Base-by-base conservation (phyloP, 2,113 vertebrate species). In the Phycodurus eques region DNA sequence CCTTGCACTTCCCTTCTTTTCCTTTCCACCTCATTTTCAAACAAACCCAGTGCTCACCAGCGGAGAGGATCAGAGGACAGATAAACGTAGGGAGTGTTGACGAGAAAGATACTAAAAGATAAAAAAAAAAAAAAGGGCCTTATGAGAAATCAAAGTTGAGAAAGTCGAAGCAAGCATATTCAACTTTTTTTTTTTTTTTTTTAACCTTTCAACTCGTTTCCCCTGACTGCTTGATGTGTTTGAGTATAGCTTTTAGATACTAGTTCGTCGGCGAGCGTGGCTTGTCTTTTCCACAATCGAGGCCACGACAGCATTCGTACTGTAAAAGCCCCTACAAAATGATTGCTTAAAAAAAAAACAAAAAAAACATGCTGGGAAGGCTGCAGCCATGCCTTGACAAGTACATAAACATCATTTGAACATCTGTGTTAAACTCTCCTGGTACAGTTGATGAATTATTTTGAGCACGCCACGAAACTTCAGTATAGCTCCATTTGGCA, bases 121-220 rank as follows among this genome's bases (percentile, higher is more conserved):
- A 27, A 76, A 46, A 27, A 22, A 65, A 61, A 7, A 33, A 74
- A 43, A 31, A 22, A 33, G 39, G 59, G 42, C 22, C 8, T 20
- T 22, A 13, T 19, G 46, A 64, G 66, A 67, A 63, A 81, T 80
- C 68, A 46, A 33, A 81, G 71, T 79, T 44, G 31, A 74, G 22
- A 56, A 71, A 77, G 80, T 82, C 19, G 20, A 84, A 73, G 76
- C 72, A 44, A 75, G 73, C 76, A 63, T 35, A 74, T 70, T 59
- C 78, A 77, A 70, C 33, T 67, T 77, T 31, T 66, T 57, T 44
- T 54, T 67, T n/a, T n/a, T n/a, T n/a, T 27, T 27, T 27, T 27
- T 39, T 39, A 59, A 79, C 2, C 0, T 60, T 60, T 60, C 14
- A 17, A 61, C 31, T 61, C 31, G 3, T 61, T 77, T 77, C 72